Evolutionary conservation across 2,888 invertebrate genomes (phyloP).

Genomic region (Hypselothyrea guttata): DNA sequence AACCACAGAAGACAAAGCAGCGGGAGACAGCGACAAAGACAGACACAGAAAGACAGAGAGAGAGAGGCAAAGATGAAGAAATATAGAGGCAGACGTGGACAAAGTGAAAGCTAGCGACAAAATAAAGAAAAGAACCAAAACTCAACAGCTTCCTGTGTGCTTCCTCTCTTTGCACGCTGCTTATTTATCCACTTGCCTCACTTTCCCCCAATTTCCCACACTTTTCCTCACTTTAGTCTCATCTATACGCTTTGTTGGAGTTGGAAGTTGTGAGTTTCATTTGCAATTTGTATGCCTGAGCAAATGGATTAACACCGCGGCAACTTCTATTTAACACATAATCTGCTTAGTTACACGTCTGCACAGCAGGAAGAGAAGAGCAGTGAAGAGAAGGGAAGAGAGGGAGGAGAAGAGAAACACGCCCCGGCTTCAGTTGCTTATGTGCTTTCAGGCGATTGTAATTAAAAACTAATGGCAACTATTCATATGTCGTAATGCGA

Average conservation of each 20-base stretch:
- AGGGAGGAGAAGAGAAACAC: constrained; percentile 2
- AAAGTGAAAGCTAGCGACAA: constrained; percentile 19
- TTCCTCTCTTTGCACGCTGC: neutral
- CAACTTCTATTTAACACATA: constrained; percentile 44
- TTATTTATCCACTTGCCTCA: neutral
- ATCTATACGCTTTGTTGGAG: constrained; percentile 2
- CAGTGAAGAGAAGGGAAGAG: too few species aligned
- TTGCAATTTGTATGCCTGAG: constrained; percentile 24
- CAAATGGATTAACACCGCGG: constrained; percentile 42
- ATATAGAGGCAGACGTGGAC: constrained; percentile 10
- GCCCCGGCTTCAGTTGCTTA: constrained; percentile 6
- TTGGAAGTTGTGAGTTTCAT: constrained; percentile 29
- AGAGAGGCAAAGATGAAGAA: constrained; percentile 5
- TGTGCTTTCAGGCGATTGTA: constrained; percentile 36
- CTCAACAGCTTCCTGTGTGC: constrained; percentile 20
- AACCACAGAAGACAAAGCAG: constrained; percentile 8
- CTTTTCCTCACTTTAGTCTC: constrained; percentile 6
- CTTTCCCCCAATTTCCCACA: neutral
- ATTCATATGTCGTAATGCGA: constrained; percentile 53
- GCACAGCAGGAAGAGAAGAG: too few species aligned
- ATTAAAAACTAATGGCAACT: constrained; percentile 52
- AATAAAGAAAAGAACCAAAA: constrained; percentile 16
- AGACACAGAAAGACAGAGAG: neutral
- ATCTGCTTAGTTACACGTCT: constrained; percentile 46
- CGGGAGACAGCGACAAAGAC: constrained; percentile 6